phyloP scores from a whole-genome alignment of 2,797 vertebrate species.

The Anguilla pacifica region DNA sequence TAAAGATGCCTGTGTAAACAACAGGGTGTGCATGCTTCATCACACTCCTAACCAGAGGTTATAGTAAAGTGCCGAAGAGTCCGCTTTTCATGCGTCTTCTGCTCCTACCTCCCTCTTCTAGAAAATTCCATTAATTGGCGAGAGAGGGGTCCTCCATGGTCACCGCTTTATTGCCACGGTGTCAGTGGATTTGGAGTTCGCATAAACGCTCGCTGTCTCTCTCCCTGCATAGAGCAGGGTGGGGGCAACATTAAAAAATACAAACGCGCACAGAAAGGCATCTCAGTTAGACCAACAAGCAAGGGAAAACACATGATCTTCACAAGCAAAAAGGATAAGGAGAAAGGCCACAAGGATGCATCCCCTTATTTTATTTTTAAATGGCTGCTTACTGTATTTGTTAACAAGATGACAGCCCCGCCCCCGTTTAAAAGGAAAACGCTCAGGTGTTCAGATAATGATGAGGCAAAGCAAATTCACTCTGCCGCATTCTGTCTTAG shows the following conservation, averaged over 20 bases:
- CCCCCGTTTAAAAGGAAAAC: neutral
- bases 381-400: neutral
- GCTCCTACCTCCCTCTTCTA: neutral
- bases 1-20: neutral
- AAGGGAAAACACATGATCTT: neutral
- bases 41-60: neutral
- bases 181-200: neutral
- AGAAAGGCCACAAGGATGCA: neutral
- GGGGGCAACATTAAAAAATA: neutral
- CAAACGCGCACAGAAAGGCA: neutral
- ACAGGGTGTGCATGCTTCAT: neutral
- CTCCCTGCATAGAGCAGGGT: neutral
- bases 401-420: neutral
- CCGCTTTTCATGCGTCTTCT: neutral
- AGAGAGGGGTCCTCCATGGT: neutral
- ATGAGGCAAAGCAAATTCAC: neutral
- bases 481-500: neutral
- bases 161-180: neutral
- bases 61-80: neutral
- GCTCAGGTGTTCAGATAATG: neutral
- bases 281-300: neutral
- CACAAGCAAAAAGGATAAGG: neutral
- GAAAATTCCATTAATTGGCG: conserved; percentile 22
- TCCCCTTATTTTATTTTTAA: neutral
- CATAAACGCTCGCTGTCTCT: neutral